Percentiles rank a stretch among this genome's conserved stretches.
Conservation (phyloP, 1,140 invertebrate species). For the Coptotermes formosanus region DNA sequence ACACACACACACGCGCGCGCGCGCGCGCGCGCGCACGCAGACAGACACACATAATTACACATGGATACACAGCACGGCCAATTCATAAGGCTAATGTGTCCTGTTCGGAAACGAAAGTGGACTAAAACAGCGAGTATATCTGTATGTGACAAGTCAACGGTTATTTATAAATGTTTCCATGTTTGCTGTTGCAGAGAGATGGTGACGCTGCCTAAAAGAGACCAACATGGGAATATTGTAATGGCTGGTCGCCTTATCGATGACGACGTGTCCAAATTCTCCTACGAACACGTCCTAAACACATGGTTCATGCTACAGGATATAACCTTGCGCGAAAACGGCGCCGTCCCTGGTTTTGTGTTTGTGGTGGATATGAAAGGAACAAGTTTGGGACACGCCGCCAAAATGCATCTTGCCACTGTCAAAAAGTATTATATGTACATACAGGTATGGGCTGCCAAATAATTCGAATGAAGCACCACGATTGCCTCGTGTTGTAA, state of each 20-base stretch:
- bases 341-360: not conserved
- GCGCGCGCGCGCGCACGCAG: too few species aligned
- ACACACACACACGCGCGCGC: too few species aligned
- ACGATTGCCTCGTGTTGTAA: too few species aligned
- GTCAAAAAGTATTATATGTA: constrained; percentile 41
- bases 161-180: too few species aligned
- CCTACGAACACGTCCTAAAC: not conserved
- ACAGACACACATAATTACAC: too few species aligned
- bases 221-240: not conserved
- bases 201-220: not conserved
- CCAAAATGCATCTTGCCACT: constrained; percentile 33
- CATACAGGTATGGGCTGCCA: constrained; percentile 38
- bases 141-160: too few species aligned
- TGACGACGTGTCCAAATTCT: not conserved
- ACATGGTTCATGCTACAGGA: not conserved
- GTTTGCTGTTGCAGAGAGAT: not conserved
- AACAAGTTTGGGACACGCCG: not conserved
- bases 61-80: too few species aligned
- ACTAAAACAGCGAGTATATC: too few species aligned
- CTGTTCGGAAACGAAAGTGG: too few species aligned
- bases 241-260: not conserved
- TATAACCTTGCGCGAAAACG: not conserved
- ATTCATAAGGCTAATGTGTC: too few species aligned
- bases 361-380: not conserved
- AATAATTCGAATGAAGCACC: too few species aligned